These are phyloP conservation scores for Acanthosepion lycidas DNA, from an alignment of 2,888 invertebrate genomes.

Conservation along the genomic window DNA sequence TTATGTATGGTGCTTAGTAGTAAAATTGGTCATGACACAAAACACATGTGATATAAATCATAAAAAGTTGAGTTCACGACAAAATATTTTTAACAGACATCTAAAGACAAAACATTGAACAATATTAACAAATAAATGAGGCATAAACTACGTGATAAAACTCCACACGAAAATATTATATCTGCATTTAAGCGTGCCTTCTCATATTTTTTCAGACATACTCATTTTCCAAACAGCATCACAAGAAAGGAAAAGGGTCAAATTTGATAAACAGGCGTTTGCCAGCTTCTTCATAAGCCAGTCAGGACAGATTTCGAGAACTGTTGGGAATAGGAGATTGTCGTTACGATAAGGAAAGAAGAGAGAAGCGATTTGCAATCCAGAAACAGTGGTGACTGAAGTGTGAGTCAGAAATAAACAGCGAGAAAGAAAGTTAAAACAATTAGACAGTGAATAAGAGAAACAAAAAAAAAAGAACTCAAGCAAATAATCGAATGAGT, in stretches of 20 bases:
- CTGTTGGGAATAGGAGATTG: background rate
- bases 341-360: background rate
- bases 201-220: no score
- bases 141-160: no score
- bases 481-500: background rate
- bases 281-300: background rate
- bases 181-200: no score
- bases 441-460: background rate
- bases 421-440: background rate
- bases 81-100: no score
- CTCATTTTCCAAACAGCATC: background rate
- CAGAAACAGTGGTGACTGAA: background rate
- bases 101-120: no score
- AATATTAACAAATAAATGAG: no score
- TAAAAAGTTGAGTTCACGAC: no score
- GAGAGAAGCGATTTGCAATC: background rate
- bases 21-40: no score
- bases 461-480: background rate
- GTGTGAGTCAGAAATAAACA: background rate
- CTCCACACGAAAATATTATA: no score
- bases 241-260: background rate
- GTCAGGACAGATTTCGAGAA: background rate
- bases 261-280: background rate
- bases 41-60: no score
- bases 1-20: no score